Conservation (phyloP, 1,140 invertebrate species). For the Euura saliciscinereae region DNA sequence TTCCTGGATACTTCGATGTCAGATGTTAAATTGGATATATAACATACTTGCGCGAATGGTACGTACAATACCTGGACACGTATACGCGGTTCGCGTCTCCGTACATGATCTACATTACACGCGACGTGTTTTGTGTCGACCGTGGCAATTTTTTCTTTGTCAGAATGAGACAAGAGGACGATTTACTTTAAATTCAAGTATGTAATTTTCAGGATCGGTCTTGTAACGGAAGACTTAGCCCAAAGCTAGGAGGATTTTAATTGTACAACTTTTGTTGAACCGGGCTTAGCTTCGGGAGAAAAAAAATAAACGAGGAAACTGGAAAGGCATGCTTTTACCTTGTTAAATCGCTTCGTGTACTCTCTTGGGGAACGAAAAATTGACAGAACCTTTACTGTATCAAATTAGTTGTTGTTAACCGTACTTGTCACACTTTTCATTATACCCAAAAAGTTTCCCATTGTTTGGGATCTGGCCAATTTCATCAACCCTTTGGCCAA, state of each 20-base stretch:
- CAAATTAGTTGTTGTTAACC: not conserved
- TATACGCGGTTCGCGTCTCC: not conserved
- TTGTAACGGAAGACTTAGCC: too few relatives aligned
- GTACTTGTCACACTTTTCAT: not conserved
- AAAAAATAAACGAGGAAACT: too few relatives aligned
- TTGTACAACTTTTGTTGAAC: too few relatives aligned
- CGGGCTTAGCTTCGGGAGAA: too few relatives aligned
- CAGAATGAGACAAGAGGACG: too few relatives aligned
- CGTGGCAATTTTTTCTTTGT: too few relatives aligned
- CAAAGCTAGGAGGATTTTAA: too few relatives aligned
- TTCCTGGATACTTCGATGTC: not conserved
- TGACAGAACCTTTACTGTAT: not conserved
- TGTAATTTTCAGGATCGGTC: too few relatives aligned
- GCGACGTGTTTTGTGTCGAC: too few relatives aligned
- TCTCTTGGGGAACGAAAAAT: not conserved
- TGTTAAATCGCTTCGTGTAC: not conserved
- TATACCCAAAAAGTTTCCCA: not conserved
- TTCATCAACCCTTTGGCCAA: not conserved
- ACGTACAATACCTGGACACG: not conserved
- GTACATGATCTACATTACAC: too few relatives aligned
- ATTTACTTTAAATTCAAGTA: too few relatives aligned
- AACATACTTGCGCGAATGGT: not conserved
- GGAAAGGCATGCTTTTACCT: not conserved
- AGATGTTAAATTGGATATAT: slow-evolving; percentile 5
- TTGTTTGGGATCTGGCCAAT: not conserved